Evolutionary conservation across 2,113 vertebrate species (phyloP), one percentile per base, ranked within the genome.

Genomic region (Cottus gobio): DNA sequence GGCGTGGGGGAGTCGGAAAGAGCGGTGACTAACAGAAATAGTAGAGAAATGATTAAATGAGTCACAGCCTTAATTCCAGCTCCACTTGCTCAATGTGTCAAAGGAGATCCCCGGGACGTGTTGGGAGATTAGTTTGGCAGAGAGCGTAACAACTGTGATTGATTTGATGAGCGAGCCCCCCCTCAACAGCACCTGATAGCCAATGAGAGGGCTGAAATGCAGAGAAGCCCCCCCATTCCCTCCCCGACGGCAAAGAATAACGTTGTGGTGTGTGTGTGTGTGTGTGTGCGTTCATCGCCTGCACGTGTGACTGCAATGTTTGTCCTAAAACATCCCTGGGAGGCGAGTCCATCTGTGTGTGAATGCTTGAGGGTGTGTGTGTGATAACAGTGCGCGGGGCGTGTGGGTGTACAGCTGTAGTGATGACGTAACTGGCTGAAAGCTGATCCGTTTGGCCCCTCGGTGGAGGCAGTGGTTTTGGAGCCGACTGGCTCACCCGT

Each of bases 391-490:
- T 68, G 78, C 66, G 71, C n/a, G 36, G 82, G 82, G 52, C 64
- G 70, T 77, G 86, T 80, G 79, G 80, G 88, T 56, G 77, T 73
- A 79, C 86, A 90, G 89, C 85, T 89, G 90, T 81, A 61, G 62
- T 48, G 7, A 68, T 93, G 86, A 92, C 87, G 87, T 90, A 90
- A 91, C 79, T 56, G 20, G 50, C 76, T 85, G 74, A 84, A 85
- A 31, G 84, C 70, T 34, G 79, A 89, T 62, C 57, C 64, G 26
- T 52, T 72, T 28, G 12, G 71, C 71, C 56, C 65, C 44, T 61
- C 34, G 1, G 22, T 75, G 68, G 64, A 62, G 62, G 75, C 60
- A 28, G 64, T 24, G 84, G 82, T 73, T 18, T 2, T 60, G 30
- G 67, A 85, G 63, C 28, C 46, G 48, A 64, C 56, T n/a, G 56